Percentiles rank a stretch among this genome's conserved stretches.
Conservation (phyloP, 2,113 vertebrate species). For the Odobenus rosmarus region DNA sequence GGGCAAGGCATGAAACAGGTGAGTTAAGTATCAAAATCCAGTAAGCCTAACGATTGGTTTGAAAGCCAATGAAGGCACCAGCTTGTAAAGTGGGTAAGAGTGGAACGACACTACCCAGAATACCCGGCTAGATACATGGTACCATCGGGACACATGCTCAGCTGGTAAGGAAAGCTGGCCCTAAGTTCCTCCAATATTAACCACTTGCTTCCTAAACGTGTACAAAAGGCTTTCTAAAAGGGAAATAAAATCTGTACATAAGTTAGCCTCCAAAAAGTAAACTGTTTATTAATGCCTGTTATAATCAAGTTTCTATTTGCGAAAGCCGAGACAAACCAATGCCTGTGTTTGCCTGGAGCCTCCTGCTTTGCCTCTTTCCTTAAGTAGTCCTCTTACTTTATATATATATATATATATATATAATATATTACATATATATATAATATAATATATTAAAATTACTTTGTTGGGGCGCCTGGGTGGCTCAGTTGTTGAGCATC, state of each 20-base stretch:
- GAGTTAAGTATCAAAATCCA: background rate
- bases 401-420: background rate
- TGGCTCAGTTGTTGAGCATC: no score
- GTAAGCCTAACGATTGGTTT: background rate
- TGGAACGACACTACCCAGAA: background rate
- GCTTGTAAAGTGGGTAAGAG: background rate
- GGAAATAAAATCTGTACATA: background rate
- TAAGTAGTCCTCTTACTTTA: background rate
- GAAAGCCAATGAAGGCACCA: background rate
- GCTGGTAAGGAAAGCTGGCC: background rate
- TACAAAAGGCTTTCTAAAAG: background rate
- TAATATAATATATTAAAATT: background rate
- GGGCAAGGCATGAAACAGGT: background rate
- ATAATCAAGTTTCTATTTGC: background rate
- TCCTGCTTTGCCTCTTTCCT: background rate
- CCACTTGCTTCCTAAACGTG: background rate
- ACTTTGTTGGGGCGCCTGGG: background rate
- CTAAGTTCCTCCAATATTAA: background rate
- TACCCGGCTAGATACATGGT: background rate
- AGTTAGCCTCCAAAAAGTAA: background rate
- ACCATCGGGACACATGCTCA: background rate
- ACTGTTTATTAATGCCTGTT: background rate
- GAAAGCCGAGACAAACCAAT: background rate
- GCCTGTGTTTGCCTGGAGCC: background rate
- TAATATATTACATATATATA: background rate